Conservation (phyloP, 2,797 vertebrate species). For the Amphiprion clarkii region DNA sequence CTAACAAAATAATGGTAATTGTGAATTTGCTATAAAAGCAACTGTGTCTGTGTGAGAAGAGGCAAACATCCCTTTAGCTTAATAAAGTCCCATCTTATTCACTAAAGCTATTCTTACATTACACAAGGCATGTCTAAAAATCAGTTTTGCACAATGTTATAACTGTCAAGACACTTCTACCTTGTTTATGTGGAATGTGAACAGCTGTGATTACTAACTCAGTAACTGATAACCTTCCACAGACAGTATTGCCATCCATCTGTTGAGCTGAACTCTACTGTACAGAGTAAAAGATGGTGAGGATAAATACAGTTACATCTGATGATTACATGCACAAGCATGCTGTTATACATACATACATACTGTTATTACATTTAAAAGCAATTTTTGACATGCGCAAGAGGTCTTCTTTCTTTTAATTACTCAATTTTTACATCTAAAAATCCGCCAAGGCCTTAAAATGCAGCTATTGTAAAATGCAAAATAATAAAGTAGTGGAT, state of each 20-base stretch:
- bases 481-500: background rate
- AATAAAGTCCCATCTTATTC: conserved; percentile 22
- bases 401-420: background rate
- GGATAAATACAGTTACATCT: background rate
- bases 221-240: conserved; percentile 7
- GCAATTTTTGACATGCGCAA: background rate
- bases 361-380: no score
- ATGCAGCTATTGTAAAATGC: background rate
- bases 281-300: background rate
- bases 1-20: background rate
- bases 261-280: background rate
- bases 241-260: background rate
- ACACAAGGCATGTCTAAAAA: background rate
- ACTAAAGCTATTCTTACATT: conserved; percentile 23
- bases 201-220: conserved; percentile 7
- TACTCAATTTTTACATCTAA: no score
- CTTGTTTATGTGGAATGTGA: background rate
- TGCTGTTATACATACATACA: no score
- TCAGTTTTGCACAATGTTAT: conserved; percentile 17
- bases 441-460: background rate
- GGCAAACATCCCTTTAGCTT: conserved; percentile 31
- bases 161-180: conserved; percentile 9
- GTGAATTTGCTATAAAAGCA: conserved; percentile 4
- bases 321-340: conserved; percentile 13
- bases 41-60: conserved; percentile 22